These are phyloP conservation scores for Lithosia quadra DNA, from an alignment of 2,888 invertebrate species.

Conservation along the genomic window DNA sequence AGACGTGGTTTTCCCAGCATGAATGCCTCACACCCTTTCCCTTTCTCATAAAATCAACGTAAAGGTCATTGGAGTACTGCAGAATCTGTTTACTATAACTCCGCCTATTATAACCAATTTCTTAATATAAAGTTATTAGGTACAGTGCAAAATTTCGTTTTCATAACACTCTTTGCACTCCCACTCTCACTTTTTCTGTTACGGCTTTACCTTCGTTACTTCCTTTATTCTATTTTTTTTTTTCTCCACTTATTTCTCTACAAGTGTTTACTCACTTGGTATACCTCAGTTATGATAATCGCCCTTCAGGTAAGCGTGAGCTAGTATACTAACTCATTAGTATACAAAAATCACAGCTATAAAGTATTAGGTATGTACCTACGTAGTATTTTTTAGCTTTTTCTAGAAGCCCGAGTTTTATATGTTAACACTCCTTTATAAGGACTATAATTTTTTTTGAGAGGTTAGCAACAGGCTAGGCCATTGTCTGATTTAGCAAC, in stretches of 20 bases:
- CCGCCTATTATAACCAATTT: neutral
- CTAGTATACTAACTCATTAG: neutral
- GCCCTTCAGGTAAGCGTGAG: neutral
- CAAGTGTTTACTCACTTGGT: neutral
- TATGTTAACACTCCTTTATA: no score
- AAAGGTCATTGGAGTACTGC: neutral
- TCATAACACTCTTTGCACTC: no score
- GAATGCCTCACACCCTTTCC: neutral
- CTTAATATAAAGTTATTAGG: neutral
- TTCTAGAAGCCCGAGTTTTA: no score
- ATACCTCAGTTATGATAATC: neutral
- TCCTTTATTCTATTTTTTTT: neutral
- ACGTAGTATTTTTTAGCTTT: no score
- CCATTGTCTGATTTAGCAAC: neutral
- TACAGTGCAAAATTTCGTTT: no score
- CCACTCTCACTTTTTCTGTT: no score
- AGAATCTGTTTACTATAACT: neutral
- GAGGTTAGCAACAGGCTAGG: neutral
- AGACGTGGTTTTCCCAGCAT: neutral
- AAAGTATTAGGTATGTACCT: no score
- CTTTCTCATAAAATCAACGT: neutral
- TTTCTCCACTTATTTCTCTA: neutral
- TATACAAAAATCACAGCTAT: no score
- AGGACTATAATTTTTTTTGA: no score
- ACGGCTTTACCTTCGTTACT: neutral